Evolutionary conservation across 2,113 vertebrate species (phyloP).

Genomic region (Passerina amoena): DNA sequence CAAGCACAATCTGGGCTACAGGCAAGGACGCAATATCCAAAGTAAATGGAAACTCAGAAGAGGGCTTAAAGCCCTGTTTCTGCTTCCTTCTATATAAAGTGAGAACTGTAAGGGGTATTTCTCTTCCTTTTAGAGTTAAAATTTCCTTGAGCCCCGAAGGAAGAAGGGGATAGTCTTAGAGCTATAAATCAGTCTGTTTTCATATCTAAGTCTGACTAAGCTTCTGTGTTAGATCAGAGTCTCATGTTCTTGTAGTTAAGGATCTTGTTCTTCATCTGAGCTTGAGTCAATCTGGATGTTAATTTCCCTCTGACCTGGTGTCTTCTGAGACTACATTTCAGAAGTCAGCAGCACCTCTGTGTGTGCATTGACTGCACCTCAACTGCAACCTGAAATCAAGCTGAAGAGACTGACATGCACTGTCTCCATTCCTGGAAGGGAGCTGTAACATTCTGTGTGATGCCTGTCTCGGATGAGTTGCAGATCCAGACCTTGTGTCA

Average conservation of each 20-base stretch:
- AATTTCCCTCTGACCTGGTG: background rate
- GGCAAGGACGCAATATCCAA: constrained; percentile 60
- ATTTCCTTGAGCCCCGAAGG: background rate
- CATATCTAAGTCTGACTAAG: background rate
- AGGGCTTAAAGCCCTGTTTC: background rate
- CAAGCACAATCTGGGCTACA: constrained; percentile 70
- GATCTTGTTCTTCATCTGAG: background rate
- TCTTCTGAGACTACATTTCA: background rate
- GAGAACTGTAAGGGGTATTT: background rate
- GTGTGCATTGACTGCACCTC: background rate
- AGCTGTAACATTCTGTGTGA: background rate
- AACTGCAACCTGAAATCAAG: background rate
- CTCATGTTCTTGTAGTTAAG: background rate
- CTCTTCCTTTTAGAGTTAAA: background rate
- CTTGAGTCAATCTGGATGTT: background rate
- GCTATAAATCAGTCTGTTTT: background rate
- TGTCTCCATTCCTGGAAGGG: background rate
- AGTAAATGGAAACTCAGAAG: background rate
- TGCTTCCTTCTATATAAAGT: background rate
- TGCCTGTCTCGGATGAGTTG: background rate
- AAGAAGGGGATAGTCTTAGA: background rate
- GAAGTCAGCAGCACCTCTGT: background rate
- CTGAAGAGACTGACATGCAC: background rate
- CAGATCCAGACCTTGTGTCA: background rate
- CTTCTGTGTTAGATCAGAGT: background rate